These are phyloP conservation scores for Capromys pilorides DNA, from an alignment of 2,797 vertebrate genomes.

Conservation along the genomic window DNA sequence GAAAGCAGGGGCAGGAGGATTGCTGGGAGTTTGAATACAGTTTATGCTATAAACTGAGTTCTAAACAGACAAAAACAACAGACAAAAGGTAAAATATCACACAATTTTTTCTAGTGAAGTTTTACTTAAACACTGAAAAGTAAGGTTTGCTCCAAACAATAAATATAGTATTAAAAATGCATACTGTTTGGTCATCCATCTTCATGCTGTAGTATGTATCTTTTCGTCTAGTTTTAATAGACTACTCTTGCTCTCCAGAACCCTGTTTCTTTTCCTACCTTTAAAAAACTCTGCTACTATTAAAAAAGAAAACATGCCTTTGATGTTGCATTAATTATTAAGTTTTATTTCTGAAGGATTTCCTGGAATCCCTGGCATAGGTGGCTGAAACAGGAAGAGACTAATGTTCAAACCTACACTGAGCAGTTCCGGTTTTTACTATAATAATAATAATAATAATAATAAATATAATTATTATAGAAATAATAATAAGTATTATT, in stretches of 20 bases:
- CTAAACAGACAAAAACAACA: background rate
- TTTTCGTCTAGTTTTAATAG: background rate
- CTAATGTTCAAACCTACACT: background rate
- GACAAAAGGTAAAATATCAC: background rate
- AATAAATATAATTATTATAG: no score
- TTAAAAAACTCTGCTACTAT: background rate
- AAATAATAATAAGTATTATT: no score
- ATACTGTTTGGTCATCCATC: no score
- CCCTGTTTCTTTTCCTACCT: background rate
- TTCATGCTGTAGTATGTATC: fast-evolving
- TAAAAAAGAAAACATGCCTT: background rate
- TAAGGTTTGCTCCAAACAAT: background rate
- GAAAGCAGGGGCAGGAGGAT: background rate
- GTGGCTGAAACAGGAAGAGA: background rate
- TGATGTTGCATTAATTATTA: background rate
- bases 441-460: no score
- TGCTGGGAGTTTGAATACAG: background rate
- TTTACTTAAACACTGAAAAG: background rate
- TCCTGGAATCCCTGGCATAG: background rate
- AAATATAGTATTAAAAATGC: background rate
- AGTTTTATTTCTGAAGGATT: background rate
- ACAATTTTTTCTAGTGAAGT: background rate
- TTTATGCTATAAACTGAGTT: background rate
- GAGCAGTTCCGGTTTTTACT: background rate
- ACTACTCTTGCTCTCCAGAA: background rate